Conservation (phyloP, 2,113 vertebrate species). For the Campylorhamphus procurvoides region DNA sequence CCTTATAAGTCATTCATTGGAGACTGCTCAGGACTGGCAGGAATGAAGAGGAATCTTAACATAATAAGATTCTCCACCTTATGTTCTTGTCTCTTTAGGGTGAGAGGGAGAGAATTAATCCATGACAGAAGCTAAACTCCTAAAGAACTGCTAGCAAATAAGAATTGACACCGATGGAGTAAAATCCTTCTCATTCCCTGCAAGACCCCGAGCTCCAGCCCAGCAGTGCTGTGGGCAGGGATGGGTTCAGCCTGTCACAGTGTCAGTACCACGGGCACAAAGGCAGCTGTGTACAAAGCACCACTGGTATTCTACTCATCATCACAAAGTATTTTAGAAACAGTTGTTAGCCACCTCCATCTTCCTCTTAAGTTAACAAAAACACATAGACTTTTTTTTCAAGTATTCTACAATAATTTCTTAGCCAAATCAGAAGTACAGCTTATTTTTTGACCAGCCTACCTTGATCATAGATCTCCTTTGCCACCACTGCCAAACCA, state of each 20-base stretch:
- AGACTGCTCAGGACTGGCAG: background rate
- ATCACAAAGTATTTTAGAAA: background rate
- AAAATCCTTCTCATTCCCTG: background rate
- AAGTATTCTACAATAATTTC: background rate
- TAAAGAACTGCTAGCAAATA: background rate
- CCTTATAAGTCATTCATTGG: background rate
- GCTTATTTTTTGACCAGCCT: background rate
- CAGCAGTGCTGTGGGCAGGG: background rate
- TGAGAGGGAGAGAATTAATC: background rate
- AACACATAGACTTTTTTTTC: fast-evolving
- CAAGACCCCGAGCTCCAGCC: background rate
- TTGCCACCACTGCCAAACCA: slow-evolving; percentile 82
- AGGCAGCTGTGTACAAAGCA: background rate
- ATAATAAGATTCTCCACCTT: background rate
- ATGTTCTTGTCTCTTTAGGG: background rate
- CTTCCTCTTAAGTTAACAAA: background rate
- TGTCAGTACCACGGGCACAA: background rate
- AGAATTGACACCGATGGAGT: background rate
- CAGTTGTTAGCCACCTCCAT: background rate
- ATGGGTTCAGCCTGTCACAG: background rate
- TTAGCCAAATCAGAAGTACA: background rate
- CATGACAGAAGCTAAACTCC: background rate
- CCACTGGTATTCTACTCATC: background rate
- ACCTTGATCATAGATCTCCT: slow-evolving; percentile 87
- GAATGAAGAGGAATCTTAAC: background rate